These are phyloP conservation scores for Motacilla alba DNA, from an alignment of 2,113 vertebrate genomes.

Conservation along the genomic window DNA sequence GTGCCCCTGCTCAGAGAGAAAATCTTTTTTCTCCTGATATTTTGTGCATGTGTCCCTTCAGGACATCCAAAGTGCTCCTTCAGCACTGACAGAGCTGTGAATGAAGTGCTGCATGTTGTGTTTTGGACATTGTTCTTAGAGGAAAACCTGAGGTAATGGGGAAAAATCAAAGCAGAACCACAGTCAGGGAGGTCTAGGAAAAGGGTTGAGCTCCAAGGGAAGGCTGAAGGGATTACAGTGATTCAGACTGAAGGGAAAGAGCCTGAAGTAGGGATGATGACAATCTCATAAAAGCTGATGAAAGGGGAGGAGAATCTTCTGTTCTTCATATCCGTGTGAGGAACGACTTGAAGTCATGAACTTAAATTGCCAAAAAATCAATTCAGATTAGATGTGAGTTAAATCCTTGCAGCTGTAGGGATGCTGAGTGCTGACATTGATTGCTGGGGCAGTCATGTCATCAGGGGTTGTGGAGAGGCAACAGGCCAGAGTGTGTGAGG, in stretches of 20 bases:
- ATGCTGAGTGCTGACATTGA: neutral
- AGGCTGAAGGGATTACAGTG: neutral
- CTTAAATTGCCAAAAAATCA: slow-evolving; percentile 20
- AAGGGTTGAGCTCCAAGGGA: neutral
- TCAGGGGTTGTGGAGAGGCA: neutral
- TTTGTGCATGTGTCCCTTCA: neutral
- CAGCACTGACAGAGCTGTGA: neutral
- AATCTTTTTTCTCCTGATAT: neutral
- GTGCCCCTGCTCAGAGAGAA: neutral
- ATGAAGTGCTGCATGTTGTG: neutral
- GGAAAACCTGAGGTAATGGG: neutral
- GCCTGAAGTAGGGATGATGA: neutral
- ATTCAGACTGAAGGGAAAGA: neutral
- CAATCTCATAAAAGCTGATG: slow-evolving; percentile 50
- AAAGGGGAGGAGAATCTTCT: slow-evolving; percentile 42
- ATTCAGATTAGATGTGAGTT: slow-evolving; percentile 10
- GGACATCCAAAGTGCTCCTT: neutral
- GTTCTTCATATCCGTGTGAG: neutral
- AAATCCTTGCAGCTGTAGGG: neutral
- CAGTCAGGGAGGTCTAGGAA: neutral
- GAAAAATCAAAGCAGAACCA: neutral
- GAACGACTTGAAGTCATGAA: neutral
- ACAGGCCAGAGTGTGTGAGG: neutral
- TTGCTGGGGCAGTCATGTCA: neutral
- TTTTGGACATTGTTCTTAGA: neutral